Evolutionary conservation across 2,113 vertebrate genomes (phyloP).

Genomic region (Coracopsis vasa): DNA sequence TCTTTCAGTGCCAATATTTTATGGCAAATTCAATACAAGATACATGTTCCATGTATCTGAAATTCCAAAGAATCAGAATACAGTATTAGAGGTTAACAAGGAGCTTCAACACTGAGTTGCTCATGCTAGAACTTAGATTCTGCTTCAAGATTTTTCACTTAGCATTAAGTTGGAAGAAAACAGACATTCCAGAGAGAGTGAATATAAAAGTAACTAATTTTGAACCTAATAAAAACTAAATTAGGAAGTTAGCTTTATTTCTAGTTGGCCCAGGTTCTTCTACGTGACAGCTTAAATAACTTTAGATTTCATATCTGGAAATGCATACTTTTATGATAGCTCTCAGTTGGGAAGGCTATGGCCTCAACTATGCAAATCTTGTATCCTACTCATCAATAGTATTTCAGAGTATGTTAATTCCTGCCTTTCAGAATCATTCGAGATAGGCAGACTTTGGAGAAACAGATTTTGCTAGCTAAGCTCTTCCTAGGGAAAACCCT

Average conservation of each 20-base stretch:
- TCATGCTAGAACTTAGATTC: neutral
- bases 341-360: neutral
- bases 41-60: neutral
- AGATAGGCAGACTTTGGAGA: neutral
- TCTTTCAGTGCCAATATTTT: neutral
- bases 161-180: neutral
- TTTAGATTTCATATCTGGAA: neutral
- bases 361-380: neutral
- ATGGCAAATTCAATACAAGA: neutral
- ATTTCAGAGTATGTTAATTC: neutral
- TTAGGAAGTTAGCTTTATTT: neutral
- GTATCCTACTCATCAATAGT: neutral
- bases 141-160: neutral
- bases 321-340: neutral
- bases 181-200: neutral
- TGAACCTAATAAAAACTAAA: neutral
- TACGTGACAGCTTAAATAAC: neutral
- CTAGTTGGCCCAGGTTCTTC: neutral
- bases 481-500: neutral
- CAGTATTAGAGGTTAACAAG: neutral
- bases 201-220: neutral
- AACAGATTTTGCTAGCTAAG: neutral
- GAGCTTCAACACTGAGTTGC: neutral
- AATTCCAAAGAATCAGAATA: neutral
- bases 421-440: neutral